These are phyloP conservation scores for Aurelia sp. DNA, from an alignment of 30 jellyfish, hydroid and myxozoan genomes.

Conservation along the genomic window DNA sequence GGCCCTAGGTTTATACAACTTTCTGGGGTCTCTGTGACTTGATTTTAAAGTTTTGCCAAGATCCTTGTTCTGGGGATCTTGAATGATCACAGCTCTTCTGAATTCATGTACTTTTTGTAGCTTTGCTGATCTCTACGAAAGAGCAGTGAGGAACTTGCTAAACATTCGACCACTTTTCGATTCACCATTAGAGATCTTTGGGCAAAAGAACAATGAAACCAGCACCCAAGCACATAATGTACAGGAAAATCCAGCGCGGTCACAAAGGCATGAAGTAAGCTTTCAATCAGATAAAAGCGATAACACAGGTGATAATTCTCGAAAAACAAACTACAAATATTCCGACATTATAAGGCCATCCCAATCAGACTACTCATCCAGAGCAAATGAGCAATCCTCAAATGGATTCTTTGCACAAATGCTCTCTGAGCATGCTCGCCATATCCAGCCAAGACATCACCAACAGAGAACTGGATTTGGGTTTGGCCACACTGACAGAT, in stretches of 20 bases:
- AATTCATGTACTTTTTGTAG: background rate
- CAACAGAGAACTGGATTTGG: slow-evolving; percentile 4
- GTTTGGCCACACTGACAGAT: slow-evolving; percentile 5
- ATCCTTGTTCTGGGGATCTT: too few species aligned
- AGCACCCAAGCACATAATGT: slow-evolving; percentile 5
- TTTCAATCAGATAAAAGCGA: slow-evolving; percentile 6
- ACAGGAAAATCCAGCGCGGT: slow-evolving; percentile 7
- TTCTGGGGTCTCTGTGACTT: too few species aligned
- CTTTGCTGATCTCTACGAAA: slow-evolving; percentile 80
- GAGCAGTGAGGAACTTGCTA: slow-evolving; percentile 78
- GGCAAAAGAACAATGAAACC: slow-evolving; percentile 23
- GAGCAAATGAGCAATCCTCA: slow-evolving; percentile 32
- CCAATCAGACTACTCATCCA: slow-evolving; percentile 3
- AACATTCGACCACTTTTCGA: slow-evolving; percentile 81
- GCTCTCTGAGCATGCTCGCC: slow-evolving; percentile 71
- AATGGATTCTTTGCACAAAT: slow-evolving; percentile 66
- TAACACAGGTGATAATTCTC: slow-evolving; percentile 3
- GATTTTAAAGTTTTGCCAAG: too few species aligned
- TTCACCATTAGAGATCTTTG: slow-evolving; percentile 50
- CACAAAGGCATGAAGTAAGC: slow-evolving; percentile 29
- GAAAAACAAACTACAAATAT: background rate
- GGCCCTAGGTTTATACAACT: too few species aligned
- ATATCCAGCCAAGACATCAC: slow-evolving; percentile 9
- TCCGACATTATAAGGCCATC: slow-evolving; percentile 10
- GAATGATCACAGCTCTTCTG: too few species aligned